phyloP scores from a whole-genome alignment of 2,888 invertebrate genomes.

The Eupithecia tripunctaria region DNA sequence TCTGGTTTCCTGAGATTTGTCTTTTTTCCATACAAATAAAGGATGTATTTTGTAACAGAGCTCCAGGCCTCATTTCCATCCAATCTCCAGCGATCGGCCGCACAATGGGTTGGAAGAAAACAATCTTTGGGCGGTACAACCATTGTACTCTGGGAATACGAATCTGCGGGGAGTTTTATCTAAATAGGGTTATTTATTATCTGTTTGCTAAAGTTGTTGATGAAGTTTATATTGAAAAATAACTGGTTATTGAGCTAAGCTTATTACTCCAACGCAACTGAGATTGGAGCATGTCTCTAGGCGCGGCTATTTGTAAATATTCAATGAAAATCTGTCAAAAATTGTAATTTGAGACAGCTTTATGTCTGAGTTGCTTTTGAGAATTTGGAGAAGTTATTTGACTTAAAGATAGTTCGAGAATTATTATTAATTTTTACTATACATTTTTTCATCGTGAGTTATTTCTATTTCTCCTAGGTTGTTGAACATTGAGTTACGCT shows the following conservation, averaged over 20 bases:
- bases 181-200: slow-evolving; percentile 13
- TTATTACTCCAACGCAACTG: background rate
- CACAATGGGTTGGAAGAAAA: slow-evolving; percentile 73
- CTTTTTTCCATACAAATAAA: slow-evolving; percentile 30
- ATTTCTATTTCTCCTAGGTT: background rate
- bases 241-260: background rate
- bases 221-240: background rate
- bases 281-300: too few species aligned
- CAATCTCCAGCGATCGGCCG: slow-evolving; percentile 61
- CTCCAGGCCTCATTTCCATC: slow-evolving; percentile 62
- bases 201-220: background rate
- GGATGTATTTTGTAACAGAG: slow-evolving; percentile 44
- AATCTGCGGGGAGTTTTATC: slow-evolving; percentile 12
- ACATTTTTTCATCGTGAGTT: background rate
- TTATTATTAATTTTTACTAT: background rate
- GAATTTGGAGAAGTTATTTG: too few species aligned
- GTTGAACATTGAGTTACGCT: background rate
- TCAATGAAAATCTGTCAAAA: too few species aligned
- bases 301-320: too few species aligned
- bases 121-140: slow-evolving; percentile 66
- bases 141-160: slow-evolving; percentile 40
- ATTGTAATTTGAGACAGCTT: too few species aligned
- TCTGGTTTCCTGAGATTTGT: slow-evolving; percentile 21
- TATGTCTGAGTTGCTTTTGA: too few species aligned
- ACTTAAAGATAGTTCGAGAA: background rate